A percentile compares a stretch with the other conserved stretches of the same genome.
phyloP scores from a whole-genome alignment of 2,888 invertebrate species.

The Cryptocephalus primarius region DNA sequence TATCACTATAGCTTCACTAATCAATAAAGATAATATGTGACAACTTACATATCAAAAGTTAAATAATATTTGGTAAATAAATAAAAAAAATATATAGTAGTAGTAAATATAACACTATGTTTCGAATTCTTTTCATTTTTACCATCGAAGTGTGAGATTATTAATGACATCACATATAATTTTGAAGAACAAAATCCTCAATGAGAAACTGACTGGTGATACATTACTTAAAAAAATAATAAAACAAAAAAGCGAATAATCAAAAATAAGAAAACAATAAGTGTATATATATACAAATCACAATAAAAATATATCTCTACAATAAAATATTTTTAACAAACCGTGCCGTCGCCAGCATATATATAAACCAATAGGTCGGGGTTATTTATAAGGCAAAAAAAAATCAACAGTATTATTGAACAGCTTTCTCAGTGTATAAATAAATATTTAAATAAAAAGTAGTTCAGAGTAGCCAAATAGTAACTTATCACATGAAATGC shows the following conservation, averaged over 20 bases:
- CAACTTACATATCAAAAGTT: conserved; percentile 16
- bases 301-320: conserved; percentile 19
- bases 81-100: conserved; percentile 21
- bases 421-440: too few relatives aligned
- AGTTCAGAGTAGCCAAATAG: too few relatives aligned
- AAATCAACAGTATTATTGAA: too few relatives aligned
- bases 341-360: too few relatives aligned
- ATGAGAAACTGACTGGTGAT: conserved; percentile 16
- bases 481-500: too few relatives aligned
- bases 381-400: too few relatives aligned
- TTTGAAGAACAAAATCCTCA: conserved; percentile 32
- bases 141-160: conserved; percentile 31
- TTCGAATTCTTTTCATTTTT: conserved; percentile 22
- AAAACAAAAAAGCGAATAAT: conserved; percentile 1
- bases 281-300: conserved; percentile 11
- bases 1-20: conserved; percentile 21
- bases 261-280: conserved; percentile 1
- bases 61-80: conserved; percentile 33
- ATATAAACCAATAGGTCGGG: too few relatives aligned
- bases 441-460: too few relatives aligned
- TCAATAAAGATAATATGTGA: conserved; percentile 14
- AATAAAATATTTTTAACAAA: conserved; percentile 4
- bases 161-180: conserved; percentile 37
- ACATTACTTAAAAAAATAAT: conserved; percentile 1
- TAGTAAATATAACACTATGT: conserved; percentile 23